Evolutionary conservation across 2,888 invertebrate genomes (phyloP).

Genomic region (Bugulina stolonifera): DNA sequence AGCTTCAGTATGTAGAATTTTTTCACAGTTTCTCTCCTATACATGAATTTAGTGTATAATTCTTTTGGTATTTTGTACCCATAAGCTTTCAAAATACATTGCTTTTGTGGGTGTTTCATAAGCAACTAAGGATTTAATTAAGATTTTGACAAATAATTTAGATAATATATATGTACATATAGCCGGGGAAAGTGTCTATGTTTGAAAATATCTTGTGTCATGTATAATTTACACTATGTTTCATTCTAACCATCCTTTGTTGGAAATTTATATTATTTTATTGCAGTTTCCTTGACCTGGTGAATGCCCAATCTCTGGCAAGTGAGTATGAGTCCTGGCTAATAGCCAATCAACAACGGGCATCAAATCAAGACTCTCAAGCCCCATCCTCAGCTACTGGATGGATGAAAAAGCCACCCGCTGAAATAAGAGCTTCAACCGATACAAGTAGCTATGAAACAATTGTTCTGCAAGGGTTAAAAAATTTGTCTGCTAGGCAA

Average conservation of each 20-base stretch:
- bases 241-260: no score
- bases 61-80: no score
- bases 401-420: slow-evolving; percentile 5
- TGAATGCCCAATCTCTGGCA: neutral
- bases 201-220: no score
- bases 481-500: neutral
- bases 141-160: no score
- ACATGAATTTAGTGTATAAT: no score
- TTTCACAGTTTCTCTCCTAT: no score
- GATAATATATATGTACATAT: no score
- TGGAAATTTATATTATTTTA: neutral
- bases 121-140: no score
- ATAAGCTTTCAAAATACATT: no score
- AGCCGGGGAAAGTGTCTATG: no score
- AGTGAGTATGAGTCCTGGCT: neutral
- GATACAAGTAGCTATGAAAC: neutral
- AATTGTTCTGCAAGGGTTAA: neutral
- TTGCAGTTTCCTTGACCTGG: neutral
- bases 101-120: no score
- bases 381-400: neutral
- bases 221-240: no score
- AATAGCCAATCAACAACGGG: neutral
- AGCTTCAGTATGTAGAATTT: neutral
- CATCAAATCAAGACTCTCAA: neutral
- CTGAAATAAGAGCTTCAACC: neutral